phyloP scores from a whole-genome alignment of 2,113 vertebrate species.

The Macrotis lagotis region DNA sequence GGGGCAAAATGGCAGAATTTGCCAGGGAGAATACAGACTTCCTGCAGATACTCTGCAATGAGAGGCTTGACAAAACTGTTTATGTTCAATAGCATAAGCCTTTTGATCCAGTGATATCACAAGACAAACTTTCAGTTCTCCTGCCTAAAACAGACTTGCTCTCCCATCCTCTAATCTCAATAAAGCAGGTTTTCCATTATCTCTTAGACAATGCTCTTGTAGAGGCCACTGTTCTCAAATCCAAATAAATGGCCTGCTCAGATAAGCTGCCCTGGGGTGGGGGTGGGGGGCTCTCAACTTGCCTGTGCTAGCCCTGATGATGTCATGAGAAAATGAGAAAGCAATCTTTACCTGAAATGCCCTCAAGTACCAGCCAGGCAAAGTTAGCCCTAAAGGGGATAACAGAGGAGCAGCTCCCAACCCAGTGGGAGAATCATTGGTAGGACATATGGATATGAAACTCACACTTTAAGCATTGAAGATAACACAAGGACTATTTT shows the following conservation, averaged over 20 bases:
- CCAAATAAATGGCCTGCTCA: neutral
- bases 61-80: neutral
- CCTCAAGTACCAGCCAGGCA: neutral
- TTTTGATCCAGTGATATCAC: conserved; percentile 14
- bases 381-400: neutral
- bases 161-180: conserved; percentile 5
- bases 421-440: neutral
- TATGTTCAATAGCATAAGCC: neutral
- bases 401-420: neutral
- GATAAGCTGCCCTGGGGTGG: neutral
- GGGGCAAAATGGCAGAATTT: neutral
- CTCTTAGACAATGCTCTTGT: neutral
- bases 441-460: conserved; percentile 7
- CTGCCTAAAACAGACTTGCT: conserved; percentile 1
- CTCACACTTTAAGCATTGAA: neutral
- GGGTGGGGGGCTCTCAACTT: neutral
- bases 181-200: neutral
- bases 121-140: conserved; percentile 2
- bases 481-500: neutral
- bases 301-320: neutral
- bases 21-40: neutral
- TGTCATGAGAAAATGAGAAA: conserved; percentile 4
- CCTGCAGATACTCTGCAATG: neutral
- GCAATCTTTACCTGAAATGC: neutral
- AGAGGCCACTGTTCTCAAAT: neutral